Evolutionary conservation across 2,113 vertebrate genomes (phyloP), one percentile per base, ranked within the genome.

Genomic region (Aythya baeri): DNA sequence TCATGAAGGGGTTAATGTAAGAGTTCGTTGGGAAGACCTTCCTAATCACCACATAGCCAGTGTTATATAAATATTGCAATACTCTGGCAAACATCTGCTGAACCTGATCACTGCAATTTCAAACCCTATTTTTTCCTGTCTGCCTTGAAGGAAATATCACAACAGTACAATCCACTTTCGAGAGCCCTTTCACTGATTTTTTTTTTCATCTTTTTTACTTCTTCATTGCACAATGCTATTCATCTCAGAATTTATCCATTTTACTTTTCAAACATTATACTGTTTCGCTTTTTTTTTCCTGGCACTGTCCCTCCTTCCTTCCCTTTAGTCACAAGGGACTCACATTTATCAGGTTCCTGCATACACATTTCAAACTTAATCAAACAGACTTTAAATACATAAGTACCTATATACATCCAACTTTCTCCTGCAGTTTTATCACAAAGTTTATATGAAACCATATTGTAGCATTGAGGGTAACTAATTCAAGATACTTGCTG

Each of bases 181-280:
- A 88, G 58, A 91, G 54, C 44, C 22, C 15, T 79, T 88, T 86
- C 23, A 41, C 25, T 14, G n/a, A 27, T 65, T 52, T 46, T 54
- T 38, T 38, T 54, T 62, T 78, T 86, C 49, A 70, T 8, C 67
- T 93, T 59, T 58, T 76, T 70, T 18, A 23, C 23, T 70, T 83
- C 49, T 77, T 90, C 27, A 46, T 67, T 26, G 16, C 46, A 54
- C 18, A 62, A 15, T 36, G 58, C 80, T 81, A 83, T 88, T 80
- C 31, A 91, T 88, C 87, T 79, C 67, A 46, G 76, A 62, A 92
- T 89, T 87, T 89, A 76, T 44, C 49, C 32, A 36, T 80, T 83
- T 88, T 52, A 6, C 11, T 80, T 85, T 68, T 50, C 32, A n/a
- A n/a, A n/a, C n/a, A 89, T 54, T 27, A 59, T 4, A 25, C 41